phyloP scores from a whole-genome alignment of 2,797 vertebrate species.

The Melanotaenia maccullochi region DNA sequence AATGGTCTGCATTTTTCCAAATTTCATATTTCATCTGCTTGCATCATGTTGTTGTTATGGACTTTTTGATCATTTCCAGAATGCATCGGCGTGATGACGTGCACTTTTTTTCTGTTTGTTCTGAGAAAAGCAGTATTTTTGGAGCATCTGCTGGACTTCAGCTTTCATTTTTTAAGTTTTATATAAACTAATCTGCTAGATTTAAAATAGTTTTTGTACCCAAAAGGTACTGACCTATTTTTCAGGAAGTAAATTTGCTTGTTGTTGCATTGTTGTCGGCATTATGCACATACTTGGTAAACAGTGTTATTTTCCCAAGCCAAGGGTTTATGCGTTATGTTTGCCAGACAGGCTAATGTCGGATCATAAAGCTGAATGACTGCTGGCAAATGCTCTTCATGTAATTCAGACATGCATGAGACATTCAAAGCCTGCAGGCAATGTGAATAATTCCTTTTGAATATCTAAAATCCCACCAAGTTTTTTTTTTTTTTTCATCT shows the following conservation, averaged over 20 bases:
- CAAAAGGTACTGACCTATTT: background rate
- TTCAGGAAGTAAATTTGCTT: background rate
- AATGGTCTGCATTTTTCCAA: background rate
- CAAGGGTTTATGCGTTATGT: constrained; percentile 20
- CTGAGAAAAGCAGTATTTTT: background rate
- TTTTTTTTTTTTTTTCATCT: constrained; percentile 24
- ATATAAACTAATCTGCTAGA: background rate
- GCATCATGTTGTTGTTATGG: constrained; percentile 12
- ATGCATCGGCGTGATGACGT: background rate
- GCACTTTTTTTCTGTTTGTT: background rate
- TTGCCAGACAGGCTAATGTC: constrained; percentile 16
- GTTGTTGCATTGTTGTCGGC: background rate
- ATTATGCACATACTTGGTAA: background rate
- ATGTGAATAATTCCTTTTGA: constrained; percentile 71
- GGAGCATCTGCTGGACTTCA: background rate
- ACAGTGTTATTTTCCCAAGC: background rate
- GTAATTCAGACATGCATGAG: constrained; percentile 49
- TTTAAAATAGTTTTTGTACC: background rate
- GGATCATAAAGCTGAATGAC: constrained; percentile 45
- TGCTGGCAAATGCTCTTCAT: constrained; percentile 45
- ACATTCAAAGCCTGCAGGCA: constrained; percentile 45
- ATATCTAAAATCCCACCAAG: constrained; percentile 48
- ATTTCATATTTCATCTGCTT: constrained; percentile 17
- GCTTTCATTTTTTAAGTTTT: background rate
- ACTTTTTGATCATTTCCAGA: background rate